Evolutionary conservation across 2,113 vertebrate genomes (phyloP).

Genomic region (Sterrhoptilus dennistouni): DNA sequence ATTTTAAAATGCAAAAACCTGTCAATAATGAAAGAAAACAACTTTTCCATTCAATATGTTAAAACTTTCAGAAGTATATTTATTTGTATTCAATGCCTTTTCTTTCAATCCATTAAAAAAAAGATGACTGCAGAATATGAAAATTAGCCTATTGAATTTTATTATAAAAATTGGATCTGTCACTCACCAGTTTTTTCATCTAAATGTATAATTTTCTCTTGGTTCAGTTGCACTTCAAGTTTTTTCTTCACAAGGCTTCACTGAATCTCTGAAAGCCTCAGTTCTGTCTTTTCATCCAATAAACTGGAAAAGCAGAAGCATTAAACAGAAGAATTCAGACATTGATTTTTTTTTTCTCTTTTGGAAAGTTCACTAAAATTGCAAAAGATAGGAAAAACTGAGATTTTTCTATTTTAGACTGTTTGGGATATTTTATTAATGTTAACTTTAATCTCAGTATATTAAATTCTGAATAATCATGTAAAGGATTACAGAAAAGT

Average conservation of each 20-base stretch:
- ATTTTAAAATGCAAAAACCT: neutral
- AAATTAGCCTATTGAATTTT: neutral
- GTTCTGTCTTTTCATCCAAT: conserved; percentile 77
- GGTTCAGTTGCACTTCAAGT: conserved; percentile 75
- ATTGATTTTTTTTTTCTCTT: neutral
- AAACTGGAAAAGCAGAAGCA: conserved; percentile 71
- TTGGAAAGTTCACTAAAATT: neutral
- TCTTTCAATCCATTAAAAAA: neutral
- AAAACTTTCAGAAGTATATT: neutral
- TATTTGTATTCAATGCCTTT: neutral
- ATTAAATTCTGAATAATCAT: neutral
- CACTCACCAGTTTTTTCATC: conserved; percentile 79
- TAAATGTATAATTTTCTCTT: conserved; percentile 78
- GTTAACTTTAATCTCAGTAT: neutral
- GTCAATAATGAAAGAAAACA: neutral
- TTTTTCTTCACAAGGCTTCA: conserved; percentile 76
- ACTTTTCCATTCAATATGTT: neutral
- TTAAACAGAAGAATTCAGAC: conserved; percentile 47
- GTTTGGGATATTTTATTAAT: neutral
- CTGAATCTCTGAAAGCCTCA: conserved; percentile 74
- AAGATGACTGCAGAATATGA: neutral
- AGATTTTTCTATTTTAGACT: neutral
- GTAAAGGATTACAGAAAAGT: neutral
- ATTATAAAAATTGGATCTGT: neutral
- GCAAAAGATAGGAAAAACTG: neutral